Evolutionary conservation across 2,113 vertebrate species (phyloP).

Genomic region (Chinchilla lanigera): DNA sequence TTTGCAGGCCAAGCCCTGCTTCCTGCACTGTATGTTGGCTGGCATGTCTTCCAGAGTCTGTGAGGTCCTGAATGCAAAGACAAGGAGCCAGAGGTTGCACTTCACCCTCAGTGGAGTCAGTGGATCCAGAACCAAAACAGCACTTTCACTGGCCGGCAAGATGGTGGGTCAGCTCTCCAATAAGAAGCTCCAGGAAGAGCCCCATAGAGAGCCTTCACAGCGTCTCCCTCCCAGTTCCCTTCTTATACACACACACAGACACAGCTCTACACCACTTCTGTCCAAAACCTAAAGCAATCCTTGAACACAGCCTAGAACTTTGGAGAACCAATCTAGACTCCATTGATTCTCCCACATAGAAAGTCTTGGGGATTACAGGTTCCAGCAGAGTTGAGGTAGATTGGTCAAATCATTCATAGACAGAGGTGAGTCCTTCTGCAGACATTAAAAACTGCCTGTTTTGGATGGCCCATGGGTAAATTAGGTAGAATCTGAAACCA

Average conservation of each 20-base stretch:
- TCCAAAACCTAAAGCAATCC: background rate
- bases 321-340: background rate
- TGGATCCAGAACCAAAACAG: background rate
- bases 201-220: background rate
- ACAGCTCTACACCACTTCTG: background rate
- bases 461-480: background rate
- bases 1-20: background rate
- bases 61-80: background rate
- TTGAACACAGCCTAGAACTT: background rate
- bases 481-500: background rate
- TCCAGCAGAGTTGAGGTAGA: background rate
- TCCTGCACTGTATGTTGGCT: background rate
- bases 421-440: background rate
- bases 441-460: background rate
- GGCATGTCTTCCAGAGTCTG: background rate
- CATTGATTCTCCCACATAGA: background rate
- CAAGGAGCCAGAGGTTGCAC: background rate
- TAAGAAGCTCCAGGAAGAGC: background rate
- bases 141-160: background rate
- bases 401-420: background rate
- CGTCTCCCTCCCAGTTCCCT: background rate
- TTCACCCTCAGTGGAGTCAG: background rate
- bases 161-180: background rate
- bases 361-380: background rate
- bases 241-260: background rate